These are phyloP conservation scores for Standfussiana lucernea DNA, from an alignment of 2,888 invertebrate genomes.

Conservation along the genomic window DNA sequence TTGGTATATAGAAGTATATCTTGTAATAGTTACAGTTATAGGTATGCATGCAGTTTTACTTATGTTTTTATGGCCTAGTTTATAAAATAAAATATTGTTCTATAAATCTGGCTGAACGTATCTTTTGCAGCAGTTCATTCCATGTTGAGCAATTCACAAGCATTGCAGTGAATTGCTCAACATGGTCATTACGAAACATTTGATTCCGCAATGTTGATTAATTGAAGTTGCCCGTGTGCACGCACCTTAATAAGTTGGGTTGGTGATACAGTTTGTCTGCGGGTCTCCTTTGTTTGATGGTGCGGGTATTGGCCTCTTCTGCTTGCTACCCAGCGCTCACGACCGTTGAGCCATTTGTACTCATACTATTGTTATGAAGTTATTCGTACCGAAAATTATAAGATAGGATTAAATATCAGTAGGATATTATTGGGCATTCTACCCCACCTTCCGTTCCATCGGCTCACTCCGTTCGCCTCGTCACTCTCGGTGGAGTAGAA, in stretches of 20 bases:
- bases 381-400: constrained; percentile 34
- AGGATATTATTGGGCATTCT: too few relatives aligned
- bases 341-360: constrained; percentile 33
- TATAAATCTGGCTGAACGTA: background rate
- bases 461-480: too few relatives aligned
- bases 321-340: constrained; percentile 26
- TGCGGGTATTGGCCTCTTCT: constrained; percentile 33
- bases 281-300: constrained; percentile 66
- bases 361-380: constrained; percentile 47
- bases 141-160: too few relatives aligned
- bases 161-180: background rate
- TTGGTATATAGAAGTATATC: background rate
- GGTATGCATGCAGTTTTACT: too few relatives aligned
- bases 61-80: too few relatives aligned
- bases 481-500: too few relatives aligned
- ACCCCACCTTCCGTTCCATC: too few relatives aligned
- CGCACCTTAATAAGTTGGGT: constrained; percentile 64
- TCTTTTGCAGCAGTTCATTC: background rate
- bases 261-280: constrained; percentile 66
- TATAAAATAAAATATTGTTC: too few relatives aligned
- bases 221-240: constrained; percentile 11
- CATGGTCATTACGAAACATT: background rate
- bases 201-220: background rate
- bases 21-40: background rate
- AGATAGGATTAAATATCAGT: constrained; percentile 30